A percentile compares a stretch with the other conserved stretches of the same genome.
phyloP scores from a whole-genome alignment of 2,113 vertebrate species.

The Pampusana beccarii region DNA sequence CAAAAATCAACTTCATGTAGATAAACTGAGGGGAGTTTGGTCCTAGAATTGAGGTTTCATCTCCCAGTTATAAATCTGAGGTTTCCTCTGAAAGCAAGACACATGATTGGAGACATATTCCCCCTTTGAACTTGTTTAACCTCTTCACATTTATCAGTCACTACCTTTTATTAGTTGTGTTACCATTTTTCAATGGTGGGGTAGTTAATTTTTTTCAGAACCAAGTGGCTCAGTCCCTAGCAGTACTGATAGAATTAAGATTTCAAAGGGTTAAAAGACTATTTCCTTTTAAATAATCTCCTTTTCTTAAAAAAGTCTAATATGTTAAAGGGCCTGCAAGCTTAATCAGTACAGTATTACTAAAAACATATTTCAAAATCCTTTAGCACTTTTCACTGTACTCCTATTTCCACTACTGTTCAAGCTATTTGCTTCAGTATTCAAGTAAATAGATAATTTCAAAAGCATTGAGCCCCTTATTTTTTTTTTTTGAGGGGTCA shows the following conservation, averaged over 20 bases:
- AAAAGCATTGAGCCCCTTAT: neutral
- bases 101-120: neutral
- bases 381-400: neutral
- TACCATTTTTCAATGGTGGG: neutral
- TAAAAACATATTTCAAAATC: slow-evolving; percentile 15
- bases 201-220: neutral
- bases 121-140: neutral
- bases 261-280: neutral
- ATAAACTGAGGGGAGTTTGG: neutral
- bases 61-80: neutral
- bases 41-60: neutral
- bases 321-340: neutral
- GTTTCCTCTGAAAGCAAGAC: neutral
- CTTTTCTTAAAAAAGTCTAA: neutral
- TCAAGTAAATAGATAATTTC: neutral
- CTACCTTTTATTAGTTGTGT: neutral
- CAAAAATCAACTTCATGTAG: neutral
- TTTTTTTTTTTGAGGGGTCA: neutral
- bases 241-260: neutral
- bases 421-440: neutral
- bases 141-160: neutral
- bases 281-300: neutral
- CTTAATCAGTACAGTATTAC: neutral
- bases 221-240: neutral
- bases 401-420: neutral